Base-by-base conservation (phyloP, 2,888 invertebrate genomes). In the Acleris emargana region DNA sequence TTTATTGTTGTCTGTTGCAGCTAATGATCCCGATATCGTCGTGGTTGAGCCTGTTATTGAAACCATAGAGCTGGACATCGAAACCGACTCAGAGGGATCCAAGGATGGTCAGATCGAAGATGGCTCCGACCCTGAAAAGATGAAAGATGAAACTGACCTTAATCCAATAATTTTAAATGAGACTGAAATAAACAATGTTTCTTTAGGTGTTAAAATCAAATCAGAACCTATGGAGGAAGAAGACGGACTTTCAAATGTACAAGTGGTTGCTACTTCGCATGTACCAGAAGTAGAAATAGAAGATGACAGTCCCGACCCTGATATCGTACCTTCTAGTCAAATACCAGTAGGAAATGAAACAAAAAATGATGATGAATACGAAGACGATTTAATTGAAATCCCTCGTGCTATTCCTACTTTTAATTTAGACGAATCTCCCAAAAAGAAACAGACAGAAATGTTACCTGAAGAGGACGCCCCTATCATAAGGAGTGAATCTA, bases 21-120 rank as follows among this genome's bases (percentile, higher is more conserved):
- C 77, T 51, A 73, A 71, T 38, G 81, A 73, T 25, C 81, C 83
- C 3, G 89, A 89, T 51, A 52, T 88, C 0, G 73, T 81, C 16
- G 55, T 87, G 2, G 67, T 91, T 2, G 91, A 91, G 70, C 83
- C 83, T 7, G 72, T 70, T 2, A 79, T 91, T 18, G 90, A 89
- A 72, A 87, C 85, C 0, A 87, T 91, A 49, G 81, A 85, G 50
- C 71, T 87, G 17, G 79, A 75, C 16, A 70, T 72, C 0, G 83
- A 84, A 28, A 82, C 82, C 3, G 88, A 85, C 28, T 62, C 69
- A 1, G 80, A 76, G 13, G 53, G 66, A 4, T 67, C 70, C 20
- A 13, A 63, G 22, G 69, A 68, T 53, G 73, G 67, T 18, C 38
- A 25, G 5, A 57, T 57, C 6, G 58, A 67, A 18, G 53, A 59